phyloP scores from a whole-genome alignment of 2,113 vertebrate species.

The Atherinomorus stipes region DNA sequence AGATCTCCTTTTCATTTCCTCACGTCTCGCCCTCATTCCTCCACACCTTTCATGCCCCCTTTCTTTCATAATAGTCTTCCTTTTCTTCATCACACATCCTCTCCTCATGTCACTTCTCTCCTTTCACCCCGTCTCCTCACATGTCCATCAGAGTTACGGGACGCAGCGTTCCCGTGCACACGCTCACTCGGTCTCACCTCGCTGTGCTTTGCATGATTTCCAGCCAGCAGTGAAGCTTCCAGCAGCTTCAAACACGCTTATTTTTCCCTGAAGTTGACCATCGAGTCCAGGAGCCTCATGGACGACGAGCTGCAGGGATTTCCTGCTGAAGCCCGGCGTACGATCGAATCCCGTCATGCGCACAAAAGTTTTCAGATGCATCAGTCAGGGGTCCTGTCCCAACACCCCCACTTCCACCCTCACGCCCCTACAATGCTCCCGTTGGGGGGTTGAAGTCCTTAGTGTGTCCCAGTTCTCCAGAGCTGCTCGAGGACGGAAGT shows the following conservation, averaged over 20 bases:
- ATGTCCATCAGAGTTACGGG: slow-evolving; percentile 11
- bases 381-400: too few species aligned
- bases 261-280: background rate
- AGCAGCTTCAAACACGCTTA: background rate
- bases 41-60: background rate
- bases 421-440: too few species aligned
- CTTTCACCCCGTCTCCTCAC: slow-evolving; percentile 11
- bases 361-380: too few species aligned
- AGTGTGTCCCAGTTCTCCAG: too few species aligned
- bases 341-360: too few species aligned
- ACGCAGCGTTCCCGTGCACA: slow-evolving; percentile 10
- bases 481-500: too few species aligned
- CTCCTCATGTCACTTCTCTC: slow-evolving; percentile 12
- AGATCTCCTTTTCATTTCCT: slow-evolving; percentile 8
- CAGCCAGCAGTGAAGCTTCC: background rate
- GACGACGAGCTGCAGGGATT: too few species aligned
- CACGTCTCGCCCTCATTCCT: background rate
- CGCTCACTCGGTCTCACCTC: background rate
- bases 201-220: background rate
- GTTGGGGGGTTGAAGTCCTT: too few species aligned
- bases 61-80: background rate
- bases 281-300: background rate
- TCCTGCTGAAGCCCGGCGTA: too few species aligned
- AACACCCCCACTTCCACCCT: too few species aligned
- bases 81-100: slow-evolving; percentile 1